A percentile compares a stretch with the other conserved stretches of the same genome.
Conservation (phyloP, 2,797 vertebrate genomes). For the Peromyscus eremicus region DNA sequence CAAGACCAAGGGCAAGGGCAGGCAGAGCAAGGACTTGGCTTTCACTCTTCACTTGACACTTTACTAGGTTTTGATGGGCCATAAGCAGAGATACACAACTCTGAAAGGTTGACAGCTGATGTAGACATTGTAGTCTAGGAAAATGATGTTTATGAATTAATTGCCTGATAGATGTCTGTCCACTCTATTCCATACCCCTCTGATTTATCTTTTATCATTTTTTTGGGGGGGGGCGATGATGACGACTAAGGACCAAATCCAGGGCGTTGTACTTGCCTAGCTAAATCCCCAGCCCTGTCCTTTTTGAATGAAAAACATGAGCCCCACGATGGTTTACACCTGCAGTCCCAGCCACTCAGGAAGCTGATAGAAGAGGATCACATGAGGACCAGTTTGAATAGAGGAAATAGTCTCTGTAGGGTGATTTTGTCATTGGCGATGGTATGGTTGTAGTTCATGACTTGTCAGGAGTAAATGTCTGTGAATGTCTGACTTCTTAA, state of each 20-base stretch:
- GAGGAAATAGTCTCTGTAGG: not conserved
- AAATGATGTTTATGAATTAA: not conserved
- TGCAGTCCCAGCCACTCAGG: not conserved
- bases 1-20: rapidly evolving
- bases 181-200: not conserved
- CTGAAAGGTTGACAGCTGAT: not conserved
- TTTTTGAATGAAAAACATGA: not conserved
- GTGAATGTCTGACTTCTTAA: not conserved
- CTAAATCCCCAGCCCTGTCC: not conserved
- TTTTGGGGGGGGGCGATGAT: rapidly evolving
- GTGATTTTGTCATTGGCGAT: not conserved
- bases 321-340: not conserved
- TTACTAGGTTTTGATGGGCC: not conserved
- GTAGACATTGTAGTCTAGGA: not conserved
- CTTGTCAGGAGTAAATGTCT: not conserved
- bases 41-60: not conserved
- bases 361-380: not conserved
- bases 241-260: not conserved
- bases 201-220: not conserved
- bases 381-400: not conserved
- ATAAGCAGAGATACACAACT: not conserved
- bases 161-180: not conserved
- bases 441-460: not conserved
- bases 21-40: not conserved
- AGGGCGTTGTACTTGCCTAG: not conserved